Evolutionary conservation across 2,113 vertebrate species (phyloP), one percentile per base, ranked within the genome.

Genomic region (Stomatorhinus ivindoensis): DNA sequence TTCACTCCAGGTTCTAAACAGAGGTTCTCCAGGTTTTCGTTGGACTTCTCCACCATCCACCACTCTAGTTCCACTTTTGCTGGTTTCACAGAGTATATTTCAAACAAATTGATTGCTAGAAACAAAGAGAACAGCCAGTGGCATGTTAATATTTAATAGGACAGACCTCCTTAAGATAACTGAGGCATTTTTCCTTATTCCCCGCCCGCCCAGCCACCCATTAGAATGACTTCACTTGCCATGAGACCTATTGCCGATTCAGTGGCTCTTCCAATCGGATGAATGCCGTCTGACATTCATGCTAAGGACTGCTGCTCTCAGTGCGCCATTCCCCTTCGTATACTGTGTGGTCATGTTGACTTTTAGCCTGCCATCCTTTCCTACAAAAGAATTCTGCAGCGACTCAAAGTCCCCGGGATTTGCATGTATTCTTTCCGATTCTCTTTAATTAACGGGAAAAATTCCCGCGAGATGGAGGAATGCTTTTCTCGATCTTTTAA

Each of bases 101-200:
- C 96, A 97, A 96, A 95, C 95, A 47, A 96, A 97, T 96, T 93
- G 96, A 96, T 97, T 94, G 95, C 92, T 93, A 94, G 93, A 94
- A 95, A 95, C 94, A 95, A 94, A 95, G 92, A 87, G 92, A 92
- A 93, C 94, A 93, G 95, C 95, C 94, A 94, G 94, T 90, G 90
- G 76, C 82, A n/a, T 91, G 95, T 97, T 91, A 96, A 97, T 97
- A 94, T 96, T 97, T 97, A 96, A 97, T 96, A 93, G 92, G 93
- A 93, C 91, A 94, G 93, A 93, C 92, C 92, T 95, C 93, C 93
- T 93, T 92, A 94, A 90, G 94, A 93, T 92, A 93, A 87, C 82
- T 13, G 88, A 91, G 91, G 88, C 51, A 92, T 90, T 90, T 90
- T 91, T 92, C 47, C 61, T 65, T 73, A 82, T 42, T 8, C 50